Base-by-base conservation (phyloP, 2,797 vertebrate species). In the Gymnodraco acuticeps region DNA sequence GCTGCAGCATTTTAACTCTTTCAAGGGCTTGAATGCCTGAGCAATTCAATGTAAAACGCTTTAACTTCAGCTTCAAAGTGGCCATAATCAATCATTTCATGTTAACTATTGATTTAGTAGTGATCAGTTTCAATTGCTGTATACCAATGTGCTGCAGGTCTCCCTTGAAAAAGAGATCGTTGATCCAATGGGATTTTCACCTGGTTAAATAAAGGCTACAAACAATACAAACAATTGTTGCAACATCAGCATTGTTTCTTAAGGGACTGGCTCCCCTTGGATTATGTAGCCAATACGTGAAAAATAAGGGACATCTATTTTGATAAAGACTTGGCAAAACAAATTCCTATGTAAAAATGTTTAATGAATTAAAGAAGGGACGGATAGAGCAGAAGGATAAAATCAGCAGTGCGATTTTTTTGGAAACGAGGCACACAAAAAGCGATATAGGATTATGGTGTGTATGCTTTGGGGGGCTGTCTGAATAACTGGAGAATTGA, bases 401-500 rank as follows among this genome's bases (percentile, higher is more conserved):
- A 45, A 83, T 27, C 15, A 73, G 53, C 38, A 12, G 54, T 64
- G 12, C 2, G 14, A 71, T 46, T 50, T 69, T 69, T 46, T 23
- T n/a, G 52, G 48, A 1, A 71, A 76, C 19, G 33, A 74, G 16
- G 9, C 14, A 74, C 43, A 67, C 33, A 47, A 33, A 12, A 65
- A 74, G 48, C 47, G 7, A 78, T 79, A 63, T 67, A 63, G 55
- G 69, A 84, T 87, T 78, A 75, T 63, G 42, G 51, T 60, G 41
- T 70, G 48, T 68, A 47, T 76, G 75, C 67, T 84, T 59, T 54
- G 42, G 48, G 48, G 80, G 75, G 59, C 50, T 64, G 53, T 47
- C 46, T 50, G 66, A 84, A 88, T 87, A 74, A 81, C 69, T 59
- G 46, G 13, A 45, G 16, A 70, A 75, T 46, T 71, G 53, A 46